A percentile compares a stretch with the other conserved stretches of the same genome.
Evolutionary conservation across 2,888 invertebrate genomes (phyloP).

Genomic region (Xiphydria camelus): DNA sequence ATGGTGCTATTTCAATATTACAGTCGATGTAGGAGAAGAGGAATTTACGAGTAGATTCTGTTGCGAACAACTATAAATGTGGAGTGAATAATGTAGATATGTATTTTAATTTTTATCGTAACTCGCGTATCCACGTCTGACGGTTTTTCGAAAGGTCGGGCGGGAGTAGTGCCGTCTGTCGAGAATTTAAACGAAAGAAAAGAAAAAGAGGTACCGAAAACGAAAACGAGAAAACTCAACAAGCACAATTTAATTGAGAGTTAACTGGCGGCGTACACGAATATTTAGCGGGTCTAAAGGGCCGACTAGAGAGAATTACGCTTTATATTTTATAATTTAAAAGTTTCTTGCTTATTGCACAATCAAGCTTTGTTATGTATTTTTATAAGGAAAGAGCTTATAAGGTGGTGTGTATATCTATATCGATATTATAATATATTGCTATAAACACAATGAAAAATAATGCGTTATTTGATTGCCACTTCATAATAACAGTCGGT

Average conservation of each 20-base stretch:
- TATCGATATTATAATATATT: conserved; percentile 44
- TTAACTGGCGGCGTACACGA: conserved; percentile 27
- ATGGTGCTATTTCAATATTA: conserved; percentile 32
- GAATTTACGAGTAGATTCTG: neutral
- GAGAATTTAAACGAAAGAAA: conserved; percentile 13
- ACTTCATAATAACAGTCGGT: too few relatives aligned
- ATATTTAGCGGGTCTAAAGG: conserved; percentile 26
- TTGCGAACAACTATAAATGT: neutral
- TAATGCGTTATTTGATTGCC: conserved; percentile 13
- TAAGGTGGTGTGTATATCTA: conserved; percentile 42
- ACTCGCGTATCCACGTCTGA: neutral
- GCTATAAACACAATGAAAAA: conserved; percentile 32
- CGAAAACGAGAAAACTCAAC: conserved; percentile 24
- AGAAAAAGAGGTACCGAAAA: conserved; percentile 14
- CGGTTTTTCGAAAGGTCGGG: neutral
- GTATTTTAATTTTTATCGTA: neutral
- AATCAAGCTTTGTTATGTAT: conserved; percentile 54
- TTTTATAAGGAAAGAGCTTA: conserved; percentile 53
- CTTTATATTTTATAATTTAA: conserved; percentile 45
- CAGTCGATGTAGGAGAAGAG: conserved; percentile 10
- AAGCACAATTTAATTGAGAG: conserved; percentile 31
- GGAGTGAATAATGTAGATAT: neutral
- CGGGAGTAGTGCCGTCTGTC: neutral
- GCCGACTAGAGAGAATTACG: conserved; percentile 41
- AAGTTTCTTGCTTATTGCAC: conserved; percentile 46